Percentiles rank a stretch among this genome's conserved stretches.
phyloP scores from a whole-genome alignment of 2,113 vertebrate genomes.

The Lates calcarifer region DNA sequence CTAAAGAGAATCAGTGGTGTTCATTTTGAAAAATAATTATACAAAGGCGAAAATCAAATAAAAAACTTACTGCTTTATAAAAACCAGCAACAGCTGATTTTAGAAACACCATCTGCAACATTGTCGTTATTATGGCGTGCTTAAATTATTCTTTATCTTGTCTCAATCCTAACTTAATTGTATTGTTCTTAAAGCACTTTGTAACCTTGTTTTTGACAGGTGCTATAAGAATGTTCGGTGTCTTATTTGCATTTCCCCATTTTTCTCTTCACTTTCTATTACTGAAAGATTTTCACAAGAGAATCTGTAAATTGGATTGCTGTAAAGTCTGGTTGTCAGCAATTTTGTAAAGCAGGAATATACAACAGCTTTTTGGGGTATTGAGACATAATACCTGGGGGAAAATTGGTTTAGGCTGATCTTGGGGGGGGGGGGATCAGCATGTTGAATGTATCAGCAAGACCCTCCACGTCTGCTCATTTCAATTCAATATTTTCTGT shows the following conservation, averaged over 20 bases:
- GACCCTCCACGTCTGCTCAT: not conserved
- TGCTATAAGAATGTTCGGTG: no score
- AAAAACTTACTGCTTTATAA: not conserved
- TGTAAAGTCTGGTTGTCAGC: conserved; percentile 27
- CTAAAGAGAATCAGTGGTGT: no score
- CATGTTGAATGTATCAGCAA: conserved; percentile 31
- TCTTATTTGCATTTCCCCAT: conserved; percentile 29
- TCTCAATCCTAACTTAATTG: no score
- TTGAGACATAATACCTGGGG: conserved; percentile 1
- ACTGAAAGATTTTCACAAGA: conserved; percentile 20
- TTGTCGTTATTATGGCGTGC: not conserved
- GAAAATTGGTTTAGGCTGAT: conserved; percentile 19
- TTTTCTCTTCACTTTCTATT: conserved; percentile 19
- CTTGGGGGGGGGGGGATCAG: not conserved
- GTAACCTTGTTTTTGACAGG: no score
- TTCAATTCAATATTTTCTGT: conserved; percentile 30
- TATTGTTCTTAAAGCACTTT: no score
- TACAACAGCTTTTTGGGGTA: not conserved
- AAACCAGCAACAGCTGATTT: not conserved
- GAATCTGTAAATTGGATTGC: conserved; percentile 29
- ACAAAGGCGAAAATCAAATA: not conserved
- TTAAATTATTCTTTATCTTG: no score
- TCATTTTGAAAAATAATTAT: no score
- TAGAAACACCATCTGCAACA: not conserved
- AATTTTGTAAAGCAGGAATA: conserved; percentile 24